Percentiles rank a stretch among this genome's conserved stretches.
Evolutionary conservation across 2,888 invertebrate genomes (phyloP).

Genomic region (Drosophila anomelani): DNA sequence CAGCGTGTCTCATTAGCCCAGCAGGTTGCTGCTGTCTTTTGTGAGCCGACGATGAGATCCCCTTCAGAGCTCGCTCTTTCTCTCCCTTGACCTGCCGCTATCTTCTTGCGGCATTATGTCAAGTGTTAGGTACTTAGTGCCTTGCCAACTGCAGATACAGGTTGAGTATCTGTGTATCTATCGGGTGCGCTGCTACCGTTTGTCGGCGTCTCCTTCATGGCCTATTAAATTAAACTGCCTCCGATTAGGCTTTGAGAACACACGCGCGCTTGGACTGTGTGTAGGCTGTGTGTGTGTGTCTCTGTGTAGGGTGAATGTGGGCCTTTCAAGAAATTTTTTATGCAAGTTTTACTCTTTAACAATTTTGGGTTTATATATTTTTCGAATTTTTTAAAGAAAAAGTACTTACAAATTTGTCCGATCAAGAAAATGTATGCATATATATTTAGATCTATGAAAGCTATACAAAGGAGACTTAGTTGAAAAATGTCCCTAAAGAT

Average conservation of each 20-base stretch:
- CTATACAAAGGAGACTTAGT: not conserved
- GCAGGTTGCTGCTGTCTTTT: constrained; percentile 63
- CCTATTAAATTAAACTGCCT: constrained; percentile 67
- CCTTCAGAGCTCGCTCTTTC: constrained; percentile 8
- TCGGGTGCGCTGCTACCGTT: constrained; percentile 36
- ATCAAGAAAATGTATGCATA: not conserved
- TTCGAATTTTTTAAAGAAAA: not conserved
- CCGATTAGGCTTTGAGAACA: constrained; percentile 62
- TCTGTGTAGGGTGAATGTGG: constrained; percentile 22
- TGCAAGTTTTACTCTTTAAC: not conserved
- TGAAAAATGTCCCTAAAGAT: too few species aligned
- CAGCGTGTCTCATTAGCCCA: constrained; percentile 76
- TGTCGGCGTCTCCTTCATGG: constrained; percentile 56
- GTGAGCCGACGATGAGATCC: constrained; percentile 22
- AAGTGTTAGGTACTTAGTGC: constrained; percentile 83
- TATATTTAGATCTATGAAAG: not conserved
- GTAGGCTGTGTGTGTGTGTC: not conserved
- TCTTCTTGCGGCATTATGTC: constrained; percentile 73
- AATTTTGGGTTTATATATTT: not conserved
- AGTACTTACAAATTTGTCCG: not conserved
- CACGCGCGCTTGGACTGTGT: constrained; percentile 45
- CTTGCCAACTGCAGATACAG: constrained; percentile 41
- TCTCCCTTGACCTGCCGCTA: constrained; percentile 70
- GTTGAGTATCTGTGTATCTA: constrained; percentile 28
- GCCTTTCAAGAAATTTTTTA: constrained; percentile 3